These are phyloP conservation scores for Clarias batrachus DNA, from an alignment of 2,113 vertebrate species.

Conservation along the genomic window DNA sequence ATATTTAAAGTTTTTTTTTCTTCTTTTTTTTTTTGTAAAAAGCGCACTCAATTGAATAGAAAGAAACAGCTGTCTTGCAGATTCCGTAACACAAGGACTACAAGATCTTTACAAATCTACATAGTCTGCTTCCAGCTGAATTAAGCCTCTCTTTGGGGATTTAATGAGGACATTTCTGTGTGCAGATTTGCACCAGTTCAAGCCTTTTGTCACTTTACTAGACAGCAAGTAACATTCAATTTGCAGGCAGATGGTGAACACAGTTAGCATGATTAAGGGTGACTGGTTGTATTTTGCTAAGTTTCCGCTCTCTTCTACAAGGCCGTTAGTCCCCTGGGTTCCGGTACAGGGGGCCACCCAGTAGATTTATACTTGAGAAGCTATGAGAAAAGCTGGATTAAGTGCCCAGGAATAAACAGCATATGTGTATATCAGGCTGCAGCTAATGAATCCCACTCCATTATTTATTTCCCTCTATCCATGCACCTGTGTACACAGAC, in stretches of 20 bases:
- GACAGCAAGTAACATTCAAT: neutral
- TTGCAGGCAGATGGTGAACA: constrained; percentile 7
- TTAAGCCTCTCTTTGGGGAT: constrained; percentile 5
- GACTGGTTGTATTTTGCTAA: constrained; percentile 21
- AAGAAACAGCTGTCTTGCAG: constrained; percentile 40
- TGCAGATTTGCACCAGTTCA: constrained; percentile 18
- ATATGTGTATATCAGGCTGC: constrained; percentile 69
- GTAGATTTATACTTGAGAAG: constrained; percentile 65
- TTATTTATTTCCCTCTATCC: constrained; percentile 74
- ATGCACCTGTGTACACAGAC: constrained; percentile 76
- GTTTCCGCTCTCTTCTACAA: constrained; percentile 10
- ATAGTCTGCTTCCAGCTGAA: neutral
- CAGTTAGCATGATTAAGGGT: constrained; percentile 24
- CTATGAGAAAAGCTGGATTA: constrained; percentile 55
- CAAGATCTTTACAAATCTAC: neutral
- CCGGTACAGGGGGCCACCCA: constrained; percentile 62
- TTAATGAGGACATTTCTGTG: constrained; percentile 9
- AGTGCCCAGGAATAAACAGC: constrained; percentile 72
- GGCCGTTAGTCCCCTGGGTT: constrained; percentile 20
- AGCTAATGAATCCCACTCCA: constrained; percentile 70
- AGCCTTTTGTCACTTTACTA: constrained; percentile 9
- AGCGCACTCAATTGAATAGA: constrained; percentile 38
- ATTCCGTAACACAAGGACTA: neutral
- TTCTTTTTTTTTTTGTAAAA: neutral
- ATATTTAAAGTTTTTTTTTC: neutral